Evolutionary conservation across 2,113 vertebrate genomes (phyloP).

Genomic region (Diglossa brunneiventris): DNA sequence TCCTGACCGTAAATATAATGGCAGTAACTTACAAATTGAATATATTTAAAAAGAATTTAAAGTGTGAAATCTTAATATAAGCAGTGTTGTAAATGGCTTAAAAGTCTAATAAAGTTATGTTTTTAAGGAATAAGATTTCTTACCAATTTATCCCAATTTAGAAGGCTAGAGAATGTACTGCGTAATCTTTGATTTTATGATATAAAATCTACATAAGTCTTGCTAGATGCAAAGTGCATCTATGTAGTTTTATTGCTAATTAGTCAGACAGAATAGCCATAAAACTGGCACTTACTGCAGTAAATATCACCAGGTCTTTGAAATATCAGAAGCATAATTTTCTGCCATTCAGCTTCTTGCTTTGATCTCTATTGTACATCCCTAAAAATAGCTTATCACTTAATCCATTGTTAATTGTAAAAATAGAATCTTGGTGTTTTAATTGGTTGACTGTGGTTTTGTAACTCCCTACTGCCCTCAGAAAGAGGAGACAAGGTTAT

Average conservation of each 20-base stretch:
- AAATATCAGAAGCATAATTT: background rate
- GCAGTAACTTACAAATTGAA: background rate
- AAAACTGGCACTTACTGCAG: background rate
- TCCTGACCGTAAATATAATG: background rate
- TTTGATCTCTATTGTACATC: background rate
- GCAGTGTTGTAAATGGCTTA: background rate
- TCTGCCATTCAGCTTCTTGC: background rate
- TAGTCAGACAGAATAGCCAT: background rate
- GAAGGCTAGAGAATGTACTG: background rate
- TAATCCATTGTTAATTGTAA: background rate
- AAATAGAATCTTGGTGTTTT: background rate
- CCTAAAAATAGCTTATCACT: background rate
- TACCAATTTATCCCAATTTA: background rate
- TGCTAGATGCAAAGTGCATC: background rate
- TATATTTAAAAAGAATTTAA: background rate
- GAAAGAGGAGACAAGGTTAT: background rate
- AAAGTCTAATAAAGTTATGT: background rate
- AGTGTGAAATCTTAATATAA: background rate
- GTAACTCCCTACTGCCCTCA: background rate
- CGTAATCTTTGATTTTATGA: background rate
- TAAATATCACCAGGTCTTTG: background rate
- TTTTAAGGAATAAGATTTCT: background rate
- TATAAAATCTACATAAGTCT: background rate
- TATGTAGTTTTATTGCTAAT: background rate
- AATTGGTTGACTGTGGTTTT: background rate